phyloP scores from a whole-genome alignment of 2,888 invertebrate genomes.

The Eupithecia insigniata region DNA sequence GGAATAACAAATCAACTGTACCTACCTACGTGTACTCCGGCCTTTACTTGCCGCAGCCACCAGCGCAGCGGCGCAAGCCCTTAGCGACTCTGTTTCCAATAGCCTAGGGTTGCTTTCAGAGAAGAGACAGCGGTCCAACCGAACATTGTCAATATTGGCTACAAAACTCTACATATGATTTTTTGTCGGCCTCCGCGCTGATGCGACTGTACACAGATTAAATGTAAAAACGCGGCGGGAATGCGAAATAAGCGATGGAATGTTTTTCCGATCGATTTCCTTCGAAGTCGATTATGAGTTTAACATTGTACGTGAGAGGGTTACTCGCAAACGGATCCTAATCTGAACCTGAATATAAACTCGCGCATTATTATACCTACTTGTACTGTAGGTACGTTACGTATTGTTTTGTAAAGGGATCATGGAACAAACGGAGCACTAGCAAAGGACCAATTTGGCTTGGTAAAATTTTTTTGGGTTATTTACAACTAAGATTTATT shows the following conservation, averaged over 20 bases:
- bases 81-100: constrained; percentile 28
- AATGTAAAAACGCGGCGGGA: constrained; percentile 59
- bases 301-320: constrained; percentile 44
- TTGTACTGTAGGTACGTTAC: too few species aligned
- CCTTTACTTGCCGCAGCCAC: constrained; percentile 17
- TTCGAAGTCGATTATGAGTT: constrained; percentile 54
- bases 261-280: constrained; percentile 56
- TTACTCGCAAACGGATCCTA: constrained; percentile 5
- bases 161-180: constrained; percentile 53
- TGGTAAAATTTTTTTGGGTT: too few species aligned
- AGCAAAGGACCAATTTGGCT: too few species aligned
- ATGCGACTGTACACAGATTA: constrained; percentile 61
- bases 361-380: neutral
- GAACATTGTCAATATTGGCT: constrained; percentile 55
- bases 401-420: too few species aligned
- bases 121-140: constrained; percentile 9
- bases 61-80: constrained; percentile 1
- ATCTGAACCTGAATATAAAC: neutral
- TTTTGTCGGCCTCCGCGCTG: constrained; percentile 52
- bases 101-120: neutral
- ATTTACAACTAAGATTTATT: too few species aligned
- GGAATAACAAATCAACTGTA: constrained; percentile 56
- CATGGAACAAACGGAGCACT: too few species aligned
- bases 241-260: constrained; percentile 55
- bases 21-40: constrained; percentile 12